Evolutionary conservation across 2,113 vertebrate genomes (phyloP).

Genomic region (Campylomormyrus tamandua): DNA sequence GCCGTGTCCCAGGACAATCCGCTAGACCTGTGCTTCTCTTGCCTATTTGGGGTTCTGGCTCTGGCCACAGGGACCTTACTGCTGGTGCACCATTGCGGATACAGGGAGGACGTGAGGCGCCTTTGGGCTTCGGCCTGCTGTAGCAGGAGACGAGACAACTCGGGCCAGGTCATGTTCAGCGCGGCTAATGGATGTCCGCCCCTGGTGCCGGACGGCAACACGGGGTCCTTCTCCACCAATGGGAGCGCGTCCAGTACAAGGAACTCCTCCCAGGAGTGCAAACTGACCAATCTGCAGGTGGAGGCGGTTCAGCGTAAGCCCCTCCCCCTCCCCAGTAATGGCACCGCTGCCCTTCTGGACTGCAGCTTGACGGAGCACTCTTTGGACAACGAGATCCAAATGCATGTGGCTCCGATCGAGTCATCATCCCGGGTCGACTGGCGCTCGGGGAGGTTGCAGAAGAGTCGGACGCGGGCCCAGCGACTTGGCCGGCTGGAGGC

Average conservation of each 20-base stretch:
- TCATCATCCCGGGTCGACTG: conserved; percentile 60
- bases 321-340: not conserved
- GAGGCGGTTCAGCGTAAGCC: conserved; percentile 64
- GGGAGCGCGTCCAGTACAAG: conserved; percentile 76
- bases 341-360: conserved; percentile 51
- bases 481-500: conserved; percentile 65
- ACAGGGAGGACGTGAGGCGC: conserved; percentile 49
- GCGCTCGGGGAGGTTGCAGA: conserved; percentile 62
- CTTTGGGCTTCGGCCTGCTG: conserved; percentile 79
- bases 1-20: conserved; percentile 74
- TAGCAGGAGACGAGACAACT: conserved; percentile 68
- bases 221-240: conserved; percentile 85
- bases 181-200: not conserved
- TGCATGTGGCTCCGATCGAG: conserved; percentile 70
- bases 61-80: conserved; percentile 79
- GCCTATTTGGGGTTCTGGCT: conserved; percentile 74
- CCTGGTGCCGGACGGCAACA: conserved; percentile 5
- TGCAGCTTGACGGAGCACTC: conserved; percentile 72
- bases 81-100: conserved; percentile 73
- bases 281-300: conserved; percentile 71
- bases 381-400: conserved; percentile 70
- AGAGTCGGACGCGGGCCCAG: conserved; percentile 68
- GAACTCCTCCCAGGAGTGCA: conserved; percentile 81
- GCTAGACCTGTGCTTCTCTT: conserved; percentile 77
- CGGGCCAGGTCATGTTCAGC: conserved; percentile 63